Base-by-base conservation (phyloP, 2,888 invertebrate genomes). In the Xylota segnis region DNA sequence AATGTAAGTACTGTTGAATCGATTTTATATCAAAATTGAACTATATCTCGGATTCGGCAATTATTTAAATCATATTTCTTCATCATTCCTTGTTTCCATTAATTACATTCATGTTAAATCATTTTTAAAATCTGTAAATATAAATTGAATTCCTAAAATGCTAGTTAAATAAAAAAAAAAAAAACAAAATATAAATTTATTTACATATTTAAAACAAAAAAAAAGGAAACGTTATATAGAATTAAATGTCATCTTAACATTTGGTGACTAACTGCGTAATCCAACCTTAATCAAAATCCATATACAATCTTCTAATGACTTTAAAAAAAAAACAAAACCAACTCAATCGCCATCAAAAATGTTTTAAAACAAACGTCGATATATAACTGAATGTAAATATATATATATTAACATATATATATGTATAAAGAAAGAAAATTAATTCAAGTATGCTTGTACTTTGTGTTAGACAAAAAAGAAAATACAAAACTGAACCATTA, bases 271-370 rank as follows among this genome's bases (percentile, higher is more conserved):
- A 37, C 32, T 59, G 18, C 23, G 52, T 34, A 77, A 70, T 45
- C 34, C 52, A 65, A 71, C 10, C 27, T 37, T 56, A 71, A 77
- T 71, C 71, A 83, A 66, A 65, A 37, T 50, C 59, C 43, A 66
- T 40, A 77, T 66, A 77, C 77, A 77, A 83, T 77, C 77, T 71
- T 66, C 14, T 40, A 76, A 77, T 54, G 77, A 56, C 70, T 63
- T 63, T 34, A 43, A 50, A 59, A 16, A 23, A 63, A 70, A 56
- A 54, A n/a, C 23, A 54, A 54, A 34, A 47, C 47, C 43, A 50
- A 66, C 34, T 66, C 45, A 66, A 66, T 50, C 37, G 75, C 65
- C 37, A 76, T 27, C 5, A 47, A 58, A 4, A 58, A 58, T 37
- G 5, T 34, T 32, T 40, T 14, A 66, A 52, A 58, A 12, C 6